These are phyloP conservation scores for Scomberomorus guttatus DNA, from an alignment of 2,797 vertebrate genomes.

Conservation along the genomic window DNA sequence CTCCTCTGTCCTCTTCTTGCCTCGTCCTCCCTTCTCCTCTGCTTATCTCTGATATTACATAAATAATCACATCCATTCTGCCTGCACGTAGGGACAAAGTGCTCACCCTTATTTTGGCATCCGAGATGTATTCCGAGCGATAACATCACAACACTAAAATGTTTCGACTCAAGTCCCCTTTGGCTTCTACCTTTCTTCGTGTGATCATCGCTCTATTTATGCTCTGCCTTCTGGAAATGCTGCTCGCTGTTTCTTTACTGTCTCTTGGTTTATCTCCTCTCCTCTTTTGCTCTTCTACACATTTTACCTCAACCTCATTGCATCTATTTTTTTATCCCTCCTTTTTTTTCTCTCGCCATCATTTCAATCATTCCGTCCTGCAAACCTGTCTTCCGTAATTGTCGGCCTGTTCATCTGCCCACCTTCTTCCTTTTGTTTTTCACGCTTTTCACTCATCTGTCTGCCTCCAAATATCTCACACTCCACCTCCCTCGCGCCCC, in stretches of 20 bases:
- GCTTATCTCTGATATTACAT: slow-evolving; percentile 22
- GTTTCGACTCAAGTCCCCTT: slow-evolving; percentile 41
- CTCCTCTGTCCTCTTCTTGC: neutral
- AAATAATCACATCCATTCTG: slow-evolving; percentile 36
- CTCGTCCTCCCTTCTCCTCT: neutral
- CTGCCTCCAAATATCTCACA: slow-evolving; percentile 7
- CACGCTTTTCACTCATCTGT: slow-evolving; percentile 4
- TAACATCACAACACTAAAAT: slow-evolving; percentile 32
- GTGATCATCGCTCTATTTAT: slow-evolving; percentile 53
- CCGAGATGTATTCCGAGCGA: slow-evolving; percentile 15
- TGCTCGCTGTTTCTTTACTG: slow-evolving; percentile 38
- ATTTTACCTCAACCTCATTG: slow-evolving; percentile 1
- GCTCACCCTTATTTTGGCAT: slow-evolving; percentile 30
- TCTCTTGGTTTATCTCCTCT: slow-evolving; percentile 22
- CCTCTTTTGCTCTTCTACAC: slow-evolving; percentile 2
- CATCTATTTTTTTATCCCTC: slow-evolving; percentile 3
- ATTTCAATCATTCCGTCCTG: slow-evolving; percentile 24
- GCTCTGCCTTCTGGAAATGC: slow-evolving; percentile 37
- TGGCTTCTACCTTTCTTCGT: slow-evolving; percentile 32
- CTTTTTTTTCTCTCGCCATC: neutral
- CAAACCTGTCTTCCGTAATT: slow-evolving; percentile 29
- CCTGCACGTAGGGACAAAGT: slow-evolving; percentile 24
- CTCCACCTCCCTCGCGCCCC: neutral
- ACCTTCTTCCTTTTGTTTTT: slow-evolving; percentile 14
- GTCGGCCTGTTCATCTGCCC: slow-evolving; percentile 6